phyloP scores from a whole-genome alignment of 2,113 vertebrate species.

The Vulpes ferrilata region DNA sequence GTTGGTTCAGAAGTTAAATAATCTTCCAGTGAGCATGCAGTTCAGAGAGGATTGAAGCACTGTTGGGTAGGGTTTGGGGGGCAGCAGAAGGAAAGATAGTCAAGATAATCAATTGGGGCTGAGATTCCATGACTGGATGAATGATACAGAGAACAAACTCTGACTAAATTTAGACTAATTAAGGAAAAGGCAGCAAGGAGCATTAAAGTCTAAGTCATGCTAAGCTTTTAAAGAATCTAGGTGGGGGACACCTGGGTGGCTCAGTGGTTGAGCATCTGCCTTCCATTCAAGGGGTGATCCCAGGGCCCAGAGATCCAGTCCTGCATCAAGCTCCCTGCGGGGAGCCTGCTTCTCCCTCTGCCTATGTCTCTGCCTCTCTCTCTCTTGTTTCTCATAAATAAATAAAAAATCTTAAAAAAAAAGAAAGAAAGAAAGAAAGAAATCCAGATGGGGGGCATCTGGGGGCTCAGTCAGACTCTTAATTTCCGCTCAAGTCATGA shows the following conservation, averaged over 20 bases:
- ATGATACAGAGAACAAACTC: background rate
- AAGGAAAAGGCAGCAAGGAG: background rate
- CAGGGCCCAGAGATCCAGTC: background rate
- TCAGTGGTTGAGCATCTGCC: background rate
- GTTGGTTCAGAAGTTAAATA: background rate
- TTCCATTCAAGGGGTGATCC: background rate
- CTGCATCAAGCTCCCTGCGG: rapidly evolving
- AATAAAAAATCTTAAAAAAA: background rate
- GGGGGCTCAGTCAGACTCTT: background rate
- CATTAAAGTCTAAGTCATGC: background rate
- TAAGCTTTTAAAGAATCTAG: constrained; percentile 22
- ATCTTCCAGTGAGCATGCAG: background rate
- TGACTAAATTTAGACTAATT: background rate
- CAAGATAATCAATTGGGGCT: background rate
- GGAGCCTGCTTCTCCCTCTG: background rate
- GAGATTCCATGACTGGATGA: background rate
- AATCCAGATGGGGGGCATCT: too few species aligned
- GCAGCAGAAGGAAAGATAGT: background rate
- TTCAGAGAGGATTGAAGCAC: background rate
- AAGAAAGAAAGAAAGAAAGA: background rate
- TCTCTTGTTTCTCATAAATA: background rate
- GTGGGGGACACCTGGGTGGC: background rate
- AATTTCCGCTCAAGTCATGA: background rate
- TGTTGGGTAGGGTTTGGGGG: too few species aligned
- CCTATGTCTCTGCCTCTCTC: background rate